phyloP scores from a whole-genome alignment of 2,797 vertebrate species.

The Apodemus agrarius region DNA sequence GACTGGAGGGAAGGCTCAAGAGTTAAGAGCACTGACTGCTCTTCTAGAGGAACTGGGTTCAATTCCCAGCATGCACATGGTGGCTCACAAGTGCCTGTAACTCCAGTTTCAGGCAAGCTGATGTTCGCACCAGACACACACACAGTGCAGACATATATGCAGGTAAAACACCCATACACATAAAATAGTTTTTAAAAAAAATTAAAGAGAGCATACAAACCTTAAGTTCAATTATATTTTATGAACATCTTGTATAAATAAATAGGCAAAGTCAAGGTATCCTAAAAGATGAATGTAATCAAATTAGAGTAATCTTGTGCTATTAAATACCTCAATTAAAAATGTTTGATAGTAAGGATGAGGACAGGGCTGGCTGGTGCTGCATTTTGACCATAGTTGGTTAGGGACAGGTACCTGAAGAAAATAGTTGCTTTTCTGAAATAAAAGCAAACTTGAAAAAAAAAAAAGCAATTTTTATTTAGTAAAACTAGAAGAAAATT shows the following conservation, averaged over 20 bases:
- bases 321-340: slow-evolving; percentile 16
- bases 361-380: slow-evolving; percentile 71
- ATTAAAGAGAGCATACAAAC: neutral
- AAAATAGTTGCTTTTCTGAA: slow-evolving; percentile 86
- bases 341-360: neutral
- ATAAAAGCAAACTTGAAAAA: slow-evolving; percentile 73
- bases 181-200: neutral
- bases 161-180: neutral
- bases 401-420: slow-evolving; percentile 82
- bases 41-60: neutral
- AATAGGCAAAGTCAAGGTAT: neutral
- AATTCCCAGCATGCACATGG: neutral
- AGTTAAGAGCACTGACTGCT: neutral
- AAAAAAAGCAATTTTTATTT: slow-evolving; percentile 55
- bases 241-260: slow-evolving; percentile 41
- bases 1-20: neutral
- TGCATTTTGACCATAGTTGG: slow-evolving; percentile 86
- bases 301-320: neutral
- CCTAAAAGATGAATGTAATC: neutral
- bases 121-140: neutral
- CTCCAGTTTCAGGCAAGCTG: neutral
- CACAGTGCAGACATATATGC: neutral
- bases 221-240: slow-evolving; percentile 3
- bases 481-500: slow-evolving; percentile 73
- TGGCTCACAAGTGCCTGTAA: neutral